Base-by-base conservation (phyloP, 2,888 invertebrate genomes). In the Sinelater perroti region DNA sequence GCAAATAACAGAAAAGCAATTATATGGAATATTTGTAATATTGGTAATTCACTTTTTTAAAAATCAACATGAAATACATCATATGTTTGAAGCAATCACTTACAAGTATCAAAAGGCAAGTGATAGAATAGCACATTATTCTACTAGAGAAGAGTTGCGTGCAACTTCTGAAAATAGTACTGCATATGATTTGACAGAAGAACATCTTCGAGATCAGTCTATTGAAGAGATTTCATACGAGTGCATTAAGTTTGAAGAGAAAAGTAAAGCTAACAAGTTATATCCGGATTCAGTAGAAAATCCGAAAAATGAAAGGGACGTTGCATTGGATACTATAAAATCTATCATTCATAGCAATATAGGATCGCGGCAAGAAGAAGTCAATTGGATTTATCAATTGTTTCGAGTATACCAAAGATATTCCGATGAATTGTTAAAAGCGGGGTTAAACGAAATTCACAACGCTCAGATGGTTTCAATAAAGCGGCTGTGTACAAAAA, bases 381-480 rank as follows among this genome's bases (percentile, higher is more conserved):
- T 83, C 1, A 82, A 84, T 0, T 85, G 85, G 74, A 83, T 85
- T 0, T 83, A 85, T 65, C 88, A 89, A 62, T 78, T 91, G 58
- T 88, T 87, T 66, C 84, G 85, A 68, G 83, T 90, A 10, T 90
- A 90, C 69, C 87, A 87, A 65, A 86, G 86, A 62, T 92, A 87
- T 74, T 83, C 88, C 0, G 90, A 91, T 62, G 78, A 79, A 17
- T 70, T 87, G 3, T 75, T 92, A 2, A 78, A 84, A 45, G 77
- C 79, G 0, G 86, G 87, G 0, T 83, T 89, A 67, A 74, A 77
- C 2, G 82, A 85, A 66, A 81, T 89, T 28, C 80, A 85, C 5
- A 67, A 76, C 0, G 83, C 85, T 64, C 83, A 85, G 20, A 79
- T 89, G 70, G 82, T 89, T 6, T 83, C 86, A 0, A 71, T 82